Evolutionary conservation across 2,113 vertebrate species (phyloP).

Genomic region (Gadus macrocephalus): DNA sequence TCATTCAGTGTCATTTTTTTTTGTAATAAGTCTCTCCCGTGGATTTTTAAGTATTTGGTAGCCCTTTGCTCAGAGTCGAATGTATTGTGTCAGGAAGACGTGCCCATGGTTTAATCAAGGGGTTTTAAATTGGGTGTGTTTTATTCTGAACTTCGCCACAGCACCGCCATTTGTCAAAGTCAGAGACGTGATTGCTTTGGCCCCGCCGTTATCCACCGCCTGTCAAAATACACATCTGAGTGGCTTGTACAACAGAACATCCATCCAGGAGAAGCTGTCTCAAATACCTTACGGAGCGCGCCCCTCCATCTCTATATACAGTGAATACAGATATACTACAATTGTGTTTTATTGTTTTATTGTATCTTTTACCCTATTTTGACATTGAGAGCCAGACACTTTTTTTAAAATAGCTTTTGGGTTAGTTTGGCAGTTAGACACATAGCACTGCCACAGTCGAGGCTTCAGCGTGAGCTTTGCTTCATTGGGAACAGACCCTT

Average conservation of each 20-base stretch:
- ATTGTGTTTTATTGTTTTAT: no score
- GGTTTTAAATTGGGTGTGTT: slow-evolving; percentile 99
- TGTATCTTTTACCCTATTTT: no score
- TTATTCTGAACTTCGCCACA: slow-evolving; percentile 97
- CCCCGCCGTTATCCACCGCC: slow-evolving; percentile 94
- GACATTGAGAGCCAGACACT: no score
- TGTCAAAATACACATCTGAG: slow-evolving; percentile 95
- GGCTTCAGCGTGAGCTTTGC: no score
- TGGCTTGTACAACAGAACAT: slow-evolving; percentile 79
- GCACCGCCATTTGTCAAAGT: slow-evolving; percentile 99
- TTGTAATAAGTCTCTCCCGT: slow-evolving; percentile 79
- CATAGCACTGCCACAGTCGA: no score
- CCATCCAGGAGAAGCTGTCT: slow-evolving; percentile 59
- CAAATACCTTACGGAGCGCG: slow-evolving; percentile 22
- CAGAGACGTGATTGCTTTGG: slow-evolving; percentile 99
- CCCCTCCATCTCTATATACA: slow-evolving; percentile 18
- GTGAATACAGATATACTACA: no score
- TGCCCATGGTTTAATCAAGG: slow-evolving; percentile 98
- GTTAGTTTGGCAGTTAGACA: no score
- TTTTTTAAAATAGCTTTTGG: no score
- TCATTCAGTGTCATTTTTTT: slow-evolving; percentile 72
- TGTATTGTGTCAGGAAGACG: slow-evolving; percentile 92
- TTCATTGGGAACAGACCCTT: no score
- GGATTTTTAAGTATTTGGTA: slow-evolving; percentile 69
- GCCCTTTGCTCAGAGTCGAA: slow-evolving; percentile 87